These are phyloP conservation scores for Agapornis roseicollis DNA, from an alignment of 2,113 vertebrate genomes.

Conservation along the genomic window DNA sequence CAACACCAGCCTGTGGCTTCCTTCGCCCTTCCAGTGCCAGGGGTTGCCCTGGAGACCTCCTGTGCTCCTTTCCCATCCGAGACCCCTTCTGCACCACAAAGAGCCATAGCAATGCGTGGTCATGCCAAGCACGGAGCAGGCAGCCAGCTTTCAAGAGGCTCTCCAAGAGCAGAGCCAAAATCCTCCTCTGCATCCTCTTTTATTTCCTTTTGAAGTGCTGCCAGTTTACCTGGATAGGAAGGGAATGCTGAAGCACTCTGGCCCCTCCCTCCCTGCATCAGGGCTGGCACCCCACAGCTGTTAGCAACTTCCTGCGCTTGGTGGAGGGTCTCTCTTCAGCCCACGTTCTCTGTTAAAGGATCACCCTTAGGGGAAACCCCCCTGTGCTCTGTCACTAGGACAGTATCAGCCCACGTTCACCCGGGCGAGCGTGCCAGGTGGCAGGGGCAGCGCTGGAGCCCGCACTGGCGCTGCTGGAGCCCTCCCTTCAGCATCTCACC, in stretches of 20 bases:
- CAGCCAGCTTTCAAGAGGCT: background rate
- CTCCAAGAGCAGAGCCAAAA: background rate
- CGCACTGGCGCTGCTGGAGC: background rate
- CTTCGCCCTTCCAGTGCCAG: background rate
- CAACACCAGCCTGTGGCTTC: background rate
- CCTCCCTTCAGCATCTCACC: background rate
- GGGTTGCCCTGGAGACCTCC: background rate
- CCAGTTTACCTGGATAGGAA: background rate
- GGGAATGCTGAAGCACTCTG: background rate
- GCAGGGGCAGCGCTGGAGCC: background rate
- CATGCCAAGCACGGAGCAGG: background rate
- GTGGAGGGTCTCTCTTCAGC: background rate
- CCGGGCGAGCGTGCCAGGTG: background rate
- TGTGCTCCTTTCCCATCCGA: background rate
- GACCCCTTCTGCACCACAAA: background rate
- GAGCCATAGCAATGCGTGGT: background rate
- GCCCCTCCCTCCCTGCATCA: background rate
- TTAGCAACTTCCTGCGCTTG: background rate
- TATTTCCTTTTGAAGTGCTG: background rate
- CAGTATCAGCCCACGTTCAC: background rate
- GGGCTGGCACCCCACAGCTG: background rate
- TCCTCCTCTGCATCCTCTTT: background rate
- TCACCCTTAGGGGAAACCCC: background rate
- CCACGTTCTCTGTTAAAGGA: background rate
- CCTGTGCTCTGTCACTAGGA: accelerated